Base-by-base conservation (phyloP, 2,888 invertebrate genomes). In the Gryllus longicercus region DNA sequence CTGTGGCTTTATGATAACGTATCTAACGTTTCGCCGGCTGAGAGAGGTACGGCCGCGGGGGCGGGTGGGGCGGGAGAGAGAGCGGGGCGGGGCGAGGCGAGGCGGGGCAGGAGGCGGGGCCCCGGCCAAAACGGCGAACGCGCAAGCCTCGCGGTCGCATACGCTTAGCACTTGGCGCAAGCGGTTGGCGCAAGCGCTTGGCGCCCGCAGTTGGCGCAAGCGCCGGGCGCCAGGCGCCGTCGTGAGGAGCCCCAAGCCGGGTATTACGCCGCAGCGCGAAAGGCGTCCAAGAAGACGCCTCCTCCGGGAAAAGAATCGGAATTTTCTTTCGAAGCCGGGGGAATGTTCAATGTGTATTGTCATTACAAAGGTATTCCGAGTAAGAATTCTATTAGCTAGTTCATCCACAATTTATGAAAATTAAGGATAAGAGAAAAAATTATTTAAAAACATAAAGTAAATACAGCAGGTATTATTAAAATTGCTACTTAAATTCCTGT, bases 11-110 rank as follows among this genome's bases (percentile, higher is more conserved):
- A 63, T 63, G 63, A 63, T 63, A 63, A 63, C 63, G 63, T 16
- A 63, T 63, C 63, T 63, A 63, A 63, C 63, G 63, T 63, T 63
- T 63, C 63, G 63, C 63, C 63, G 63, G 63, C 63, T n/a, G 63
- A 63, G 63, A 63, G 63, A n/a, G n/a, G 63, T n/a, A 14, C 16
- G n/a, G 63, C 14, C 63, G 16, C n/a, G 4, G 63, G 63, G n/a
- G 63, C 16, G 16, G 63, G 0, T 2, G 11, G 16, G 63, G 63
- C 4, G 63, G 63, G 10, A 8, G 63, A 14, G 63, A 18, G 16
- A 16, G 14, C 14, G 63, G 0, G 4, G 63, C 16, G 1, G 63
- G 63, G 63, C 16, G 18, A 0, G 8, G 18, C 16, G 63, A 10
- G 18, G 14, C n/a, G 63, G 63, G 63, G 63, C 63, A 14, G 38